Conservation (phyloP, 1,140 invertebrate species). For the Elysia chlorotica region DNA sequence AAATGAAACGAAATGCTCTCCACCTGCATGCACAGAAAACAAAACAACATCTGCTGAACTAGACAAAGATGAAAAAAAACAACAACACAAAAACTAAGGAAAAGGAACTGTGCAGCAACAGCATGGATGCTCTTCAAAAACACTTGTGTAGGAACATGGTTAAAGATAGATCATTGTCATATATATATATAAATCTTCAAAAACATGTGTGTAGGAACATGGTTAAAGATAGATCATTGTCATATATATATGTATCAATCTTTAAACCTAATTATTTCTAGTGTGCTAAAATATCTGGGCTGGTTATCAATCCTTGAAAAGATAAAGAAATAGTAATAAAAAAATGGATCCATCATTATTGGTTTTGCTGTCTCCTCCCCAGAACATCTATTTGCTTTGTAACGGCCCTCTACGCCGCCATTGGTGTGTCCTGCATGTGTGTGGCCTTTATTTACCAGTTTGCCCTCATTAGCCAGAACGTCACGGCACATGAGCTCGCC, state of each 20-base stretch:
- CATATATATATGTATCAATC: background rate
- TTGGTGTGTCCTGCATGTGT: slow-evolving; percentile 31
- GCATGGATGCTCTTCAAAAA: too few relatives aligned
- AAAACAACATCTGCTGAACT: too few relatives aligned
- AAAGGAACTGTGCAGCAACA: too few relatives aligned
- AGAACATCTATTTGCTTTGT: slow-evolving; percentile 44
- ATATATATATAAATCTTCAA: background rate
- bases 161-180: background rate
- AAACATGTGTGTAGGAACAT: background rate
- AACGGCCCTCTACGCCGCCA: slow-evolving; percentile 34
- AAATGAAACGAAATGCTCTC: too few relatives aligned
- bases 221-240: background rate
- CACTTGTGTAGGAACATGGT: background rate
- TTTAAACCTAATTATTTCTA: background rate
- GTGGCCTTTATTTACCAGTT: slow-evolving; percentile 46
- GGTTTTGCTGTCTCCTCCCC: background rate
- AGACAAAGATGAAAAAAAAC: too few relatives aligned
- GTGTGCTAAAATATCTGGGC: background rate
- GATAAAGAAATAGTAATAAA: background rate
- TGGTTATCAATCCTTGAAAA: background rate
- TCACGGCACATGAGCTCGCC: slow-evolving; percentile 52
- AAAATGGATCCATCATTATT: too few relatives aligned
- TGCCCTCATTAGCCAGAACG: slow-evolving; percentile 53
- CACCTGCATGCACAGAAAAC: too few relatives aligned
- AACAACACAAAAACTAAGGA: too few relatives aligned